These are phyloP conservation scores for Embidobia sp. DNA, from an alignment of 2,888 invertebrate genomes.

Conservation along the genomic window DNA sequence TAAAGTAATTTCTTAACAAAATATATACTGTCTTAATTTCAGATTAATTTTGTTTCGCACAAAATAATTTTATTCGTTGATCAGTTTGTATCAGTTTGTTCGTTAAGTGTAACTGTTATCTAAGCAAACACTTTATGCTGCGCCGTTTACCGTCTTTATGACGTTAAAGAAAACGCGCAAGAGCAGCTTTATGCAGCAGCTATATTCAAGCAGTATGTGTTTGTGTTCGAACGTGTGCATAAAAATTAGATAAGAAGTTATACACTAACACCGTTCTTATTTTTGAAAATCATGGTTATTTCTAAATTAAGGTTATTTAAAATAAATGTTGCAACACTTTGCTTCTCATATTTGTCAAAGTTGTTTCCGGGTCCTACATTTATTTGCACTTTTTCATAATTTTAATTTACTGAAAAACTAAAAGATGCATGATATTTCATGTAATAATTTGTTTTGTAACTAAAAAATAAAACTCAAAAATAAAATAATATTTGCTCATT, in stretches of 20 bases:
- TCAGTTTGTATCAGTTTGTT: constrained; percentile 31
- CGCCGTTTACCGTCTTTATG: constrained; percentile 23
- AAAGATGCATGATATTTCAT: too few species aligned
- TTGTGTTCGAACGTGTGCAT: constrained; percentile 12
- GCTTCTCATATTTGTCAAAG: too few species aligned
- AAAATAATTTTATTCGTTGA: constrained; percentile 5
- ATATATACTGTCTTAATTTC: constrained; percentile 16
- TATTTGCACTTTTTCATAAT: too few species aligned
- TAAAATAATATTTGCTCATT: too few species aligned
- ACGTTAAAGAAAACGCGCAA: constrained; percentile 9
- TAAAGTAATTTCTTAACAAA: not conserved
- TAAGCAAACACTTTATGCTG: constrained; percentile 23
- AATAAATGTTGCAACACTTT: too few species aligned
- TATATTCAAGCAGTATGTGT: constrained; percentile 27
- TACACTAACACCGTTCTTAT: constrained; percentile 18
- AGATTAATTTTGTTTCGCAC: constrained; percentile 11
- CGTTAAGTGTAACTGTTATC: constrained; percentile 31
- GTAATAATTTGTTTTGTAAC: too few species aligned
- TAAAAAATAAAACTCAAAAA: too few species aligned
- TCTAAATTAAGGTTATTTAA: too few species aligned
- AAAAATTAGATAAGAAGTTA: constrained; percentile 35
- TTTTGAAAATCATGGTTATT: constrained; percentile 18
- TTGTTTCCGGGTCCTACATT: too few species aligned
- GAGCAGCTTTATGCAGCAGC: constrained; percentile 15
- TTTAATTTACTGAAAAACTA: too few species aligned